Evolutionary conservation across 2,888 invertebrate species (phyloP).

Genomic region (Chelonus formosanus): DNA sequence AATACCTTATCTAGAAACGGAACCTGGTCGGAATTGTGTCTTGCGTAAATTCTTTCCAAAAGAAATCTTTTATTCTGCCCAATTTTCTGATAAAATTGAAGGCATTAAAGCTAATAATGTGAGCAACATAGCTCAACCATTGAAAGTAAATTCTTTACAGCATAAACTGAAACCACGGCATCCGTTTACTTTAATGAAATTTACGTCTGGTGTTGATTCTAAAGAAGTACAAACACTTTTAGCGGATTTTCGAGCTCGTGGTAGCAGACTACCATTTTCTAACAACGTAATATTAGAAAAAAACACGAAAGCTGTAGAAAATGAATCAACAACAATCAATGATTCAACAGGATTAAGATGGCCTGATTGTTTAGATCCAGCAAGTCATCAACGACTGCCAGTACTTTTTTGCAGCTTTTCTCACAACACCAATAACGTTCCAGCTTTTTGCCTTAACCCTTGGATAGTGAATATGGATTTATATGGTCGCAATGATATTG

Average conservation of each 20-base stretch:
- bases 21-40: slow-evolving; percentile 79
- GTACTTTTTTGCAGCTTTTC: slow-evolving; percentile 91
- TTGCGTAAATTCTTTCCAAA: slow-evolving; percentile 77
- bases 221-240: slow-evolving; percentile 76
- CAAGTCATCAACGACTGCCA: slow-evolving; percentile 85
- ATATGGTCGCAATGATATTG: slow-evolving; percentile 94
- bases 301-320: slow-evolving; percentile 18
- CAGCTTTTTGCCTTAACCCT: slow-evolving; percentile 91
- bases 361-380: slow-evolving; percentile 79
- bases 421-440: slow-evolving; percentile 76
- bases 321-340: slow-evolving; percentile 24
- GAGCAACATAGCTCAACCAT: slow-evolving; percentile 34
- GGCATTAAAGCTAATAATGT: slow-evolving; percentile 46
- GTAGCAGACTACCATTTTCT: slow-evolving; percentile 67
- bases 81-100: slow-evolving; percentile 66
- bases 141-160: slow-evolving; percentile 35
- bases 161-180: slow-evolving; percentile 71
- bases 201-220: slow-evolving; percentile 74
- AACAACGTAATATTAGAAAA: slow-evolving; percentile 48
- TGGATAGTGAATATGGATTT: slow-evolving; percentile 94
- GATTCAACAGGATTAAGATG: slow-evolving; percentile 26
- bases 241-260: slow-evolving; percentile 87
- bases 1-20: slow-evolving; percentile 88
- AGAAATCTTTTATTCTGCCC: slow-evolving; percentile 77
- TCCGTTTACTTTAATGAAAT: slow-evolving; percentile 77